Evolutionary conservation across 2,797 vertebrate species (phyloP), one percentile per base, ranked within the genome.

Genomic region (Sebastes baramenuke): DNA sequence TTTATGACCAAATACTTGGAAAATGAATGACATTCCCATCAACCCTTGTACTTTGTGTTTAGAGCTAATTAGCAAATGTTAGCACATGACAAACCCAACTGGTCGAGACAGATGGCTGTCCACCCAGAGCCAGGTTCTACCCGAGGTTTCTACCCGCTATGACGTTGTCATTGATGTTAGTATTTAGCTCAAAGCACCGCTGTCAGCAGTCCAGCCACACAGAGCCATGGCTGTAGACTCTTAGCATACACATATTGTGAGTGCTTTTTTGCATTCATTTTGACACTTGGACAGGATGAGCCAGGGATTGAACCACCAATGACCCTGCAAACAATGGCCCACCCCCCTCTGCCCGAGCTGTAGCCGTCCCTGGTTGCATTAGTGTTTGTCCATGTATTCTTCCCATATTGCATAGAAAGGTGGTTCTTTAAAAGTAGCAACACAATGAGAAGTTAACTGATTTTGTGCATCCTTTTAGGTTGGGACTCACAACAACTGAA

Each of bases 291-390:
- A 65, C 20, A 78, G 29, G 49, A 75, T 58, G 59, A 38, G 36
- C 22, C 27, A 30, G 32, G 58, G 46, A 65, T 38, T 65, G n/a
- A 38, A 38, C 62, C 34, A 38, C 22, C 29, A 32, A 34, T 32
- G 29, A 61, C 16, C 27, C 58, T 60, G 27, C 14, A 77, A 67
- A 77, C 58, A 86, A 72, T 67, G 36, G 38, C 69, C 29, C 20
- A 69, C 9, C 24, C 10, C 22, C n/a, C 24, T 49, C 75, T 64
- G 55, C 24, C 62, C 76, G 42, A 70, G 52, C 30, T 16, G 27
- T 22, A 78, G 52, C 49, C 9, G 12, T 20, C 54, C 46, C 56
- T n/a, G 36, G 36, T 49, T 69, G 27, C 49, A 67, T 70, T 56
- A 55, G 29, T 52, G 5, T 54, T 72, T 67, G 10, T 52, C n/a